Evolutionary conservation across 2,888 invertebrate genomes (phyloP).

Genomic region (Podotricha telesiphe): DNA sequence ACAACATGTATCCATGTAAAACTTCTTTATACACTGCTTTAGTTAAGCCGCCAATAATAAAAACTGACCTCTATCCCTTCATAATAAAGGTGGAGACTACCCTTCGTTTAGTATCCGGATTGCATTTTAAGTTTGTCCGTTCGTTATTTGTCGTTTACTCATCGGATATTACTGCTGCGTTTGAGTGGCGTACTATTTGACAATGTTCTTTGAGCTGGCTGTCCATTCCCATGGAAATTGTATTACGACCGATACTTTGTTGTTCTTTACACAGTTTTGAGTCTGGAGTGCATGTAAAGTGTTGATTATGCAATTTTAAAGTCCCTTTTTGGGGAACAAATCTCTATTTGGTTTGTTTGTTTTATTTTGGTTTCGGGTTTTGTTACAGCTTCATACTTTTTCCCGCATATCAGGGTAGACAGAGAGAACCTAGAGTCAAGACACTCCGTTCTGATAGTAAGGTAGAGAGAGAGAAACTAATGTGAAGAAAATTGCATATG

Average conservation of each 20-base stretch:
- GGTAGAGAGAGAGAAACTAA: too few relatives aligned
- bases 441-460: too few relatives aligned
- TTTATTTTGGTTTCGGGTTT: background rate
- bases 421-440: too few relatives aligned
- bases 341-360: background rate
- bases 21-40: conserved; percentile 27
- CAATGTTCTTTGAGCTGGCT: conserved; percentile 60
- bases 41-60: background rate
- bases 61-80: conserved; percentile 13
- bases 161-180: conserved; percentile 68
- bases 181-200: conserved; percentile 65
- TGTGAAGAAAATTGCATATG: too few relatives aligned
- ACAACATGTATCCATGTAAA: conserved; percentile 72
- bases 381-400: too few relatives aligned
- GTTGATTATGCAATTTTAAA: conserved; percentile 16
- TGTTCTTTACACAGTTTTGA: conserved; percentile 52
- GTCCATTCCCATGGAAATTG: conserved; percentile 69
- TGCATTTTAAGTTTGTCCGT: conserved; percentile 48
- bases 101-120: conserved; percentile 1
- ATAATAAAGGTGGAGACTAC: conserved; percentile 32
- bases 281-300: conserved; percentile 36
- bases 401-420: too few relatives aligned
- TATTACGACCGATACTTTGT: conserved; percentile 60
- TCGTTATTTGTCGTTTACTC: conserved; percentile 65
- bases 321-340: background rate